These are phyloP conservation scores for Labia minor DNA, from an alignment of 2,888 invertebrate species.

Conservation along the genomic window DNA sequence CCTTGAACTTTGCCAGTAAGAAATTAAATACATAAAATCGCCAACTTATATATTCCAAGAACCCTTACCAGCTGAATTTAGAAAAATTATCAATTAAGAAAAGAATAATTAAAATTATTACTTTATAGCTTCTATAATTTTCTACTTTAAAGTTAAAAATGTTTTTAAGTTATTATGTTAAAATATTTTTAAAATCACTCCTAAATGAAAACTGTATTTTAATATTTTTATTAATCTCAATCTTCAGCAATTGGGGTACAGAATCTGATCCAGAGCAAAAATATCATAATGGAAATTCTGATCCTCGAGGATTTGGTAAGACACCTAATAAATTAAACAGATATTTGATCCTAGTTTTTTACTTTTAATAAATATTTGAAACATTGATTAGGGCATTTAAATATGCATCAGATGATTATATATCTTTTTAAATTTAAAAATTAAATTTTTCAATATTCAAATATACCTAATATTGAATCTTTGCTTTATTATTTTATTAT, in stretches of 20 bases:
- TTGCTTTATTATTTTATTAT: not conserved
- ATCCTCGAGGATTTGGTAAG: constrained; percentile 75
- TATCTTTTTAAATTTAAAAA: not conserved
- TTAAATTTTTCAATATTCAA: constrained; percentile 13
- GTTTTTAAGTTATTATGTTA: too few relatives aligned
- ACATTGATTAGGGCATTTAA: too few relatives aligned
- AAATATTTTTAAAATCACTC: too few relatives aligned
- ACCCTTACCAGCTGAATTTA: not conserved
- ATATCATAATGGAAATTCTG: constrained; percentile 84
- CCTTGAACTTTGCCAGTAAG: constrained; percentile 85
- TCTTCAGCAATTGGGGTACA: constrained; percentile 90
- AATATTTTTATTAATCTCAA: too few relatives aligned
- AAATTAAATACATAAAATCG: constrained; percentile 27
- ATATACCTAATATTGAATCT: not conserved
- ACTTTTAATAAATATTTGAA: too few relatives aligned
- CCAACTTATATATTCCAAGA: constrained; percentile 17
- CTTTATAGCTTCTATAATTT: too few relatives aligned
- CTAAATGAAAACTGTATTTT: too few relatives aligned
- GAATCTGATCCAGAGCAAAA: constrained; percentile 65
- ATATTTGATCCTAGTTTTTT: too few relatives aligned
- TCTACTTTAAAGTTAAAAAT: too few relatives aligned
- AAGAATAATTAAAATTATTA: too few relatives aligned
- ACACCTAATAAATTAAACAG: too few relatives aligned
- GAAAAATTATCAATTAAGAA: not conserved
- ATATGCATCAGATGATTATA: too few relatives aligned